These are phyloP conservation scores for Trichosurus vulpecula DNA, from an alignment of 2,797 vertebrate genomes.

Conservation along the genomic window DNA sequence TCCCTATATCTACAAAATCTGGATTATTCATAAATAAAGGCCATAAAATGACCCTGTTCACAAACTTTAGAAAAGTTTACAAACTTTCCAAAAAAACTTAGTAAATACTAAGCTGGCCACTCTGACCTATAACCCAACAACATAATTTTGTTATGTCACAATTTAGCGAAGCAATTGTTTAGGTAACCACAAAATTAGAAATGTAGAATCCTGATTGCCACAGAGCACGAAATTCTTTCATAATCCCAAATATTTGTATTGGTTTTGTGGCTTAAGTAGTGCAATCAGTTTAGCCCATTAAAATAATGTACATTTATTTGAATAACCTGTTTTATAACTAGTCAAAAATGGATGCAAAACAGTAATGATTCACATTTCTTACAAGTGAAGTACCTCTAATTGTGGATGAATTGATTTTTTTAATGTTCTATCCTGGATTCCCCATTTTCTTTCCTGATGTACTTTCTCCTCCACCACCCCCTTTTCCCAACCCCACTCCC, in stretches of 20 bases:
- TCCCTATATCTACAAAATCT: not conserved
- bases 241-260: not conserved
- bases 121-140: slow-evolving; percentile 14
- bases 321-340: slow-evolving; percentile 33
- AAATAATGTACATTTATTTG: not conserved
- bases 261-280: slow-evolving; percentile 17
- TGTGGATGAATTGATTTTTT: not conserved
- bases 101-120: not conserved
- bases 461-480: not conserved
- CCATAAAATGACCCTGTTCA: not conserved
- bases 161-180: slow-evolving; percentile 25
- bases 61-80: not conserved
- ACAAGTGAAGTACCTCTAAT: not conserved
- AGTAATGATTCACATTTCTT: slow-evolving; percentile 12
- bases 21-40: not conserved
- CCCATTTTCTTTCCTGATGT: not conserved
- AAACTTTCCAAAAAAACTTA: not conserved
- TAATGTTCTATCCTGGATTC: slow-evolving; percentile 31
- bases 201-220: slow-evolving; percentile 7
- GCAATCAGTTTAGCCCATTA: not conserved
- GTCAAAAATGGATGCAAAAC: slow-evolving; percentile 11
- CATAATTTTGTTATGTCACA: not conserved
- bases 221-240: not conserved
- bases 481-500: not conserved
- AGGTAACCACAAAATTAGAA: not conserved